Conservation (phyloP, 2,797 vertebrate genomes). For the Alcedo atthis region DNA sequence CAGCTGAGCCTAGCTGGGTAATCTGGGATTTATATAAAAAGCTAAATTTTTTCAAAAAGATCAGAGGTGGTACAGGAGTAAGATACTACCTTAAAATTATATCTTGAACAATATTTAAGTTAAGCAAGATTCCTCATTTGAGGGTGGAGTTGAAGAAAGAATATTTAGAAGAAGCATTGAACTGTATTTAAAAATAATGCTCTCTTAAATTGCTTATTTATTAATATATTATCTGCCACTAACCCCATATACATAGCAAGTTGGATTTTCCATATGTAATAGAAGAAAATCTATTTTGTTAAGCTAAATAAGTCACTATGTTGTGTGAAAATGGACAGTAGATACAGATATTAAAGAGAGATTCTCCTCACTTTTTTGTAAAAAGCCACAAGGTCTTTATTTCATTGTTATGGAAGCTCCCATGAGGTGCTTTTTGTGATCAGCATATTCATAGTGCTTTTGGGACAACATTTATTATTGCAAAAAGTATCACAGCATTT, state of each 20-base stretch:
- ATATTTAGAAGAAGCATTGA: neutral
- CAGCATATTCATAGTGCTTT: conserved; percentile 53
- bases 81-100: neutral
- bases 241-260: neutral
- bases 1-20: neutral
- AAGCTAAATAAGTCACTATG: neutral
- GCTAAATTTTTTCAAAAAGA: neutral
- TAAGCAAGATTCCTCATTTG: neutral
- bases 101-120: neutral
- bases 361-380: neutral
- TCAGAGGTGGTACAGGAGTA: neutral
- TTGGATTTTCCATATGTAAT: neutral
- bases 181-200: neutral
- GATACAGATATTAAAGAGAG: neutral
- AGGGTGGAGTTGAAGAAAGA: neutral
- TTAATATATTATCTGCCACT: neutral
- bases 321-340: neutral
- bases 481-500: conserved; percentile 57
- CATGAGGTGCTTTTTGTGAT: conserved; percentile 4
- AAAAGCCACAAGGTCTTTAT: neutral
- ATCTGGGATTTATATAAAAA: neutral
- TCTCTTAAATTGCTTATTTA: neutral
- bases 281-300: neutral
- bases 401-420: neutral
- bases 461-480: conserved; percentile 65